These are phyloP conservation scores for Herpetotheres cachinnans DNA, from an alignment of 2,113 vertebrate genomes.

Conservation along the genomic window DNA sequence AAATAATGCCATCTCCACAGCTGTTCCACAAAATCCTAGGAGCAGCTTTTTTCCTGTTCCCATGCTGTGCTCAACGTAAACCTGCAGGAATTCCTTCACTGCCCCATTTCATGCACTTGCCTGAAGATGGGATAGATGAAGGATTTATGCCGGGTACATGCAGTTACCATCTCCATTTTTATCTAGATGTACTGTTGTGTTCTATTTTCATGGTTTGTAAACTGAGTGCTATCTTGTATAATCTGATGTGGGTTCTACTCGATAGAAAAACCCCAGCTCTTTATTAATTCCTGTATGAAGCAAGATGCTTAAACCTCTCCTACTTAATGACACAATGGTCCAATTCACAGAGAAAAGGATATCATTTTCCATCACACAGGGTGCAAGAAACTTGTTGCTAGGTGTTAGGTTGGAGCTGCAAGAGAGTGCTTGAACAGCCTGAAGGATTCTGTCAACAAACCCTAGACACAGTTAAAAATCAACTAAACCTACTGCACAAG, in stretches of 20 bases:
- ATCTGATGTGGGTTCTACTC: background rate
- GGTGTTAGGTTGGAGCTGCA: background rate
- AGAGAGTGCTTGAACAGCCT: background rate
- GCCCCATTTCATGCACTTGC: fast-evolving
- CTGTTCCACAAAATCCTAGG: background rate
- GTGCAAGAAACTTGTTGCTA: background rate
- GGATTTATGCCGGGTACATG: background rate
- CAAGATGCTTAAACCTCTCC: background rate
- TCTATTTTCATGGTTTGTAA: background rate
- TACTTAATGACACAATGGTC: background rate
- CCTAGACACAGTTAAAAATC: background rate
- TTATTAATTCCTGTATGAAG: background rate
- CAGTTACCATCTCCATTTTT: background rate
- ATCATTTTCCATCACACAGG: background rate
- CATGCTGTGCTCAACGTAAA: background rate
- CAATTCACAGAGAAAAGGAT: background rate
- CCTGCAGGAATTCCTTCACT: background rate
- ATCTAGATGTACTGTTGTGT: background rate
- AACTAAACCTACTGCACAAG: background rate
- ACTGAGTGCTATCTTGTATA: background rate
- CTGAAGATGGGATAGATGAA: background rate
- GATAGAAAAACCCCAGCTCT: background rate
- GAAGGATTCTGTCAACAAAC: background rate
- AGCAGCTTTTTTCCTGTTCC: background rate
- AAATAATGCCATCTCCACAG: background rate